Evolutionary conservation across 1,140 invertebrate species (phyloP).

Genomic region (Papilio machaon): DNA sequence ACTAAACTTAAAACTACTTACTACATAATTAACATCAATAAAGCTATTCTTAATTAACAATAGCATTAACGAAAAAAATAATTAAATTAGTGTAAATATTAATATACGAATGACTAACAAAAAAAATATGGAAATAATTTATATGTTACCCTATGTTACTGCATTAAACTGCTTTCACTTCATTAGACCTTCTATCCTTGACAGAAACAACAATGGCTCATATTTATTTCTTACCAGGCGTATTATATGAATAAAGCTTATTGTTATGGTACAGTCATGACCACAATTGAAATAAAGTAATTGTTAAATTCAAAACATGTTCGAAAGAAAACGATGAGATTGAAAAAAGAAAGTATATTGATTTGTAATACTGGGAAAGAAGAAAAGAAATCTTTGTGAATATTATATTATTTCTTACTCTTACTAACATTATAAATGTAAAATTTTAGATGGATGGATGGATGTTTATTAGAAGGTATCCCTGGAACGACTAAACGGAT

Average conservation of each 20-base stretch:
- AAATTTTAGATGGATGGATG: too few relatives aligned
- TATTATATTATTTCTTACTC: too few relatives aligned
- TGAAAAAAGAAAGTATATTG: not conserved
- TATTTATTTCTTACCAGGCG: not conserved
- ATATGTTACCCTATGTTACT: not conserved
- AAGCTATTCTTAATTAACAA: too few relatives aligned
- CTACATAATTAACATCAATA: too few relatives aligned
- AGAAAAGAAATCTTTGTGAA: not conserved
- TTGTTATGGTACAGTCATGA: conserved; percentile 6
- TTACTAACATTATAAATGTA: too few relatives aligned
- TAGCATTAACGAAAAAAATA: too few relatives aligned
- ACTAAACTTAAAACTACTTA: too few relatives aligned
- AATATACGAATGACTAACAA: not conserved
- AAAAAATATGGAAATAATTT: not conserved
- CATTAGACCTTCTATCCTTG: conserved; percentile 8
- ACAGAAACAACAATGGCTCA: conserved; percentile 6
- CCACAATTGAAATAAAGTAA: not conserved
- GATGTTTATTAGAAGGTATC: too few relatives aligned
- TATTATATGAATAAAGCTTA: conserved; percentile 15
- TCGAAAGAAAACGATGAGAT: not conserved
- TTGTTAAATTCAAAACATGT: not conserved
- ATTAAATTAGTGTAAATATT: not conserved
- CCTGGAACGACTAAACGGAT: too few relatives aligned
- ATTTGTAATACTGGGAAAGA: not conserved
- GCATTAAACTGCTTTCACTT: not conserved